Base-by-base conservation (phyloP, 2,113 vertebrate species). In the Emydura subglobosa region DNA sequence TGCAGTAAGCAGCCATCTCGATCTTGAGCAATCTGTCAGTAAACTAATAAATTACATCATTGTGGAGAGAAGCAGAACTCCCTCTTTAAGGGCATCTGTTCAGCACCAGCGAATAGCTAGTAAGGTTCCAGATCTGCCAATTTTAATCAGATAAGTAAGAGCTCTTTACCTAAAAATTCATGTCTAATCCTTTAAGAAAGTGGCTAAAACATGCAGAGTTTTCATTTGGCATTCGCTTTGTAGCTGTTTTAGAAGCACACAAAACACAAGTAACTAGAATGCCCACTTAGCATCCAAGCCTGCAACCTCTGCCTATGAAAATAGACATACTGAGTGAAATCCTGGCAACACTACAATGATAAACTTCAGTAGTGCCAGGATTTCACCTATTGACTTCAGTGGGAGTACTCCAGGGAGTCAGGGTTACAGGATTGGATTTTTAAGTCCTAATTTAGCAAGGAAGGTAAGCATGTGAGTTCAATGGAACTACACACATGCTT, bases 21-120 rank as follows among this genome's bases (percentile, higher is more conserved):
- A 82, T 95, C 94, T 97, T 97, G 92, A 97, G 89, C 49, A 98
- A 97, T 98, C 96, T 98, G 96, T 97, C 97, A 98, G 88, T 97
- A 98, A 97, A 96, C 88, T 95, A 96, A 98, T 97, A 97, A 98
- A 98, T 98, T 98, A 96, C 31, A 94, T 85, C 65, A 85, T 83
- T 81, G 72, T 34, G 44, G n/a, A 93, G 68, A 93, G 81, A 94
- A 78, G 68, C 97, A 95, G 55, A 94, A 79, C 27, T 97, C 95
- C 85, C 81, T 90, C 74, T 82, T 90, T 89, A 81, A 61, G 86
- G 94, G 88, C 93, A 95, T 98, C 97, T 92, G 76, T 88, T 96
- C 87, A 97, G 88, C 93, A 95, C 47, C 51, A 11, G 0, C 61
- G 49, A 97, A 89, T 95, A 97, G 39, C 57, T 94, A 90, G 85